A percentile compares a stretch with the other conserved stretches of the same genome.
Conservation (phyloP, 2,113 vertebrate species). For the Passerina amoena region DNA sequence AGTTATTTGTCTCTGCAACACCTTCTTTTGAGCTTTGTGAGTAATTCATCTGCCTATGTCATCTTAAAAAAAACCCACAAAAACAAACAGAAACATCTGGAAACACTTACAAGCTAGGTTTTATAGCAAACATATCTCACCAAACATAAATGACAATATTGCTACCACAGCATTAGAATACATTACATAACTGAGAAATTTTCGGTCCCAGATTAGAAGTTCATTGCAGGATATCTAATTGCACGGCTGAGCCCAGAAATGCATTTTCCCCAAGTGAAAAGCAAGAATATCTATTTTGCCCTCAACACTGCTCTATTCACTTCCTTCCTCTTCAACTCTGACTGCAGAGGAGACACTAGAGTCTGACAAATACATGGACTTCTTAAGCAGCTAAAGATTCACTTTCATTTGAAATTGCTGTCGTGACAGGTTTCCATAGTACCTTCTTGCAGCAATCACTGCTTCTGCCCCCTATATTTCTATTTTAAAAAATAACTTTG, state of each 20-base stretch:
- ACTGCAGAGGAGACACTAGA: not conserved
- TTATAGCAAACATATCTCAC: not conserved
- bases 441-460: conserved; percentile 20
- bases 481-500: conserved; percentile 52
- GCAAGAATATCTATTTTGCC: not conserved
- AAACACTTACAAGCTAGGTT: not conserved
- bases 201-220: not conserved
- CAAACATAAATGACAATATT: not conserved
- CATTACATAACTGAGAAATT: not conserved
- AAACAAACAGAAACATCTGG: not conserved
- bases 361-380: conserved; percentile 6
- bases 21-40: not conserved
- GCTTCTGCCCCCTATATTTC: conserved; percentile 45
- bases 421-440: conserved; percentile 53
- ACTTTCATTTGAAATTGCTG: not conserved
- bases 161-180: not conserved
- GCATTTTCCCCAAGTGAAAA: not conserved
- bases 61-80: not conserved
- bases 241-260: not conserved
- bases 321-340: not conserved
- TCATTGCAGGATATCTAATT: not conserved
- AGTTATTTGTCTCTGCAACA: not conserved
- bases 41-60: not conserved
- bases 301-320: not conserved
- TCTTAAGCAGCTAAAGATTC: conserved; percentile 16